Evolutionary conservation across 2,888 invertebrate species (phyloP), one percentile per base, ranked within the genome.

Genomic region (Synergus laeviventris): DNA sequence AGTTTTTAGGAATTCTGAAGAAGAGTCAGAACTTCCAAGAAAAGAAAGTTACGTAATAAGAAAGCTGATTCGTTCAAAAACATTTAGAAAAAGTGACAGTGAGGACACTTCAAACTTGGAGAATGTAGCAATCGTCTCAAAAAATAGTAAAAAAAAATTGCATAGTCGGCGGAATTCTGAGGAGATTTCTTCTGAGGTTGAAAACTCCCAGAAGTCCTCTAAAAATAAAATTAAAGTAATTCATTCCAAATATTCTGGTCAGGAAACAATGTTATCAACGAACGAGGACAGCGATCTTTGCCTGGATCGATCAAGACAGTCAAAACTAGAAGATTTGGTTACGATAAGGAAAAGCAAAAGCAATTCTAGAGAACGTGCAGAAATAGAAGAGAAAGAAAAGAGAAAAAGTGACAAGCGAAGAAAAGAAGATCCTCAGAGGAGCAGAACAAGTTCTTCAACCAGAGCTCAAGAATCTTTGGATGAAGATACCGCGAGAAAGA

Each of bases 211-310:
- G 61, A 54, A 75, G 45, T 18, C 75, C 62, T 18, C 21, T 18
- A 66, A 75, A 54, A 42, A n/a, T 75, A 61, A 38, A 62, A 45
- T 54, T 31, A 54, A 36, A 60, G 36, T 61, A 62, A 75, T 75
- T 64, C 49, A 45, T 31, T 64, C 38, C 11, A 61, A 70, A 76
- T 45, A 42, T 54, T 83, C 79, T 18, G 83, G 78, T 38, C 82
- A 83, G 39, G 83, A 84, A 14, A 82, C 83, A 11, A 81, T 82
- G 1, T 64, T 83, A 54, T 81, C 83, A 7, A 79, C 81, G 0
- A 80, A 78, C 59, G 82, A 79, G 36, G 81, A 82, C 1, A 82
- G 64, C n/a, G 39, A 75, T 24, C 24, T 3, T 21, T 59, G 12
- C 39, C 7, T 74, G 11, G 18, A 31, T n/a, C 49, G n/a, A 59